These are phyloP conservation scores for Esperia sulphurella DNA, from an alignment of 2,888 invertebrate genomes.

Conservation along the genomic window DNA sequence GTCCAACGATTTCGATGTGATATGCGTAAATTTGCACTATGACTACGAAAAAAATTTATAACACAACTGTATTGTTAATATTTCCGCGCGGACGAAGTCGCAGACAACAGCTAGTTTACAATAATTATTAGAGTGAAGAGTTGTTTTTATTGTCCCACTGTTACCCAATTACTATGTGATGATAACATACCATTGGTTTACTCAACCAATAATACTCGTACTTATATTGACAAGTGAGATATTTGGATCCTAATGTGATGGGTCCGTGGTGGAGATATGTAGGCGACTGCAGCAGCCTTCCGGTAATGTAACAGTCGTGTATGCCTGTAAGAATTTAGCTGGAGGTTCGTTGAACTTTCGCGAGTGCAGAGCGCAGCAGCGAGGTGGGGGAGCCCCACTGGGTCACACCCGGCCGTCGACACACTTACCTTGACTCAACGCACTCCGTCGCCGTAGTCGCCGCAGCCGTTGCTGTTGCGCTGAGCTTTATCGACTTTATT, in stretches of 20 bases:
- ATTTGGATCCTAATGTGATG: not conserved
- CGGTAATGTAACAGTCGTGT: slow-evolving; percentile 76
- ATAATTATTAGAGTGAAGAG: too few species aligned
- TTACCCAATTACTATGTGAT: too few species aligned
- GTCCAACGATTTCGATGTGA: too few species aligned
- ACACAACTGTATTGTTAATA: too few species aligned
- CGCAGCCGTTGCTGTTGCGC: slow-evolving; percentile 22
- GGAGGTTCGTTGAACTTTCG: slow-evolving; percentile 74
- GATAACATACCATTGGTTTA: too few species aligned
- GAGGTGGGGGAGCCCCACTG: slow-evolving; percentile 71
- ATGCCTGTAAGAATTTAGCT: slow-evolving; percentile 75
- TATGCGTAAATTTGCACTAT: too few species aligned
- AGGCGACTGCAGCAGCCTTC: slow-evolving; percentile 70
- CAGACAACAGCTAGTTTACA: too few species aligned
- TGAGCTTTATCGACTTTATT: slow-evolving; percentile 16
- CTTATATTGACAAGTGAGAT: too few species aligned
- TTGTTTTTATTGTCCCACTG: too few species aligned
- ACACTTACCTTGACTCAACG: slow-evolving; percentile 78
- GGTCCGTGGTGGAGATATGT: slow-evolving; percentile 27
- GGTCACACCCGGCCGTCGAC: slow-evolving; percentile 76
- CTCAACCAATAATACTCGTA: too few species aligned
- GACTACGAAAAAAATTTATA: too few species aligned
- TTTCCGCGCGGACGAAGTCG: too few species aligned
- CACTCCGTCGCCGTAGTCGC: slow-evolving; percentile 39
- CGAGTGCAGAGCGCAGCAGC: slow-evolving; percentile 71